Evolutionary conservation across 2,797 vertebrate species (phyloP).

Genomic region (Agapornis canus): DNA sequence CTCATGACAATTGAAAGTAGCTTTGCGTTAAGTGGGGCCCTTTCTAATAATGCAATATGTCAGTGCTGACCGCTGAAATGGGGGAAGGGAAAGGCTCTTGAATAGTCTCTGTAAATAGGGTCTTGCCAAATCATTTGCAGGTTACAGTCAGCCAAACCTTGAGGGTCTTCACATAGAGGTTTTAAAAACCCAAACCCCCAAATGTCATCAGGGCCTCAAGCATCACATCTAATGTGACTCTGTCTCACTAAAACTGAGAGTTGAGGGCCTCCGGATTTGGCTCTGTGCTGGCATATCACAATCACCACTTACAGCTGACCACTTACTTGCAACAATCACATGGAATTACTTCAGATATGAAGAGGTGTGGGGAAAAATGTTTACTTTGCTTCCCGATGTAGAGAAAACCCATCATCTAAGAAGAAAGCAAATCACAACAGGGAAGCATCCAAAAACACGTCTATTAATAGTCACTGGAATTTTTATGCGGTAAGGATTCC

Average conservation of each 20-base stretch:
- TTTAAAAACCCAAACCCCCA: neutral
- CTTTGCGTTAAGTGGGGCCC: slow-evolving; percentile 41
- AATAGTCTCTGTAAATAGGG: slow-evolving; percentile 8
- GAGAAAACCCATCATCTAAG: neutral
- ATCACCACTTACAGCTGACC: neutral
- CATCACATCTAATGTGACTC: slow-evolving; percentile 8
- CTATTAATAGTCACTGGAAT: neutral
- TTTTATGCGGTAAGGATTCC: neutral
- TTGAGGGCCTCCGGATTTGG: neutral
- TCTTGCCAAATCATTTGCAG: slow-evolving; percentile 48
- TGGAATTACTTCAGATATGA: neutral
- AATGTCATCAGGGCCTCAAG: neutral
- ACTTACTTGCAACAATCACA: neutral
- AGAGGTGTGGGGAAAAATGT: neutral
- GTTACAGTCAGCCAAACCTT: slow-evolving; percentile 31
- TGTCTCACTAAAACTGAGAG: neutral
- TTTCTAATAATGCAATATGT: slow-evolving; percentile 49
- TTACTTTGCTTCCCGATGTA: neutral
- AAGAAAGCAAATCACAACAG: neutral
- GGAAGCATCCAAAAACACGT: neutral
- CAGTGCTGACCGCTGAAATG: slow-evolving; percentile 51
- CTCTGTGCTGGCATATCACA: neutral
- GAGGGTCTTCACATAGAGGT: neutral
- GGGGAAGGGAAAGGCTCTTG: slow-evolving; percentile 37
- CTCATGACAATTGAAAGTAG: slow-evolving; percentile 67